These are phyloP conservation scores for Aurelia aurita complex sp. Pacific DNA, from an alignment of 30 jellyfish, hydroid and myxozoan species.

Conservation along the genomic window DNA sequence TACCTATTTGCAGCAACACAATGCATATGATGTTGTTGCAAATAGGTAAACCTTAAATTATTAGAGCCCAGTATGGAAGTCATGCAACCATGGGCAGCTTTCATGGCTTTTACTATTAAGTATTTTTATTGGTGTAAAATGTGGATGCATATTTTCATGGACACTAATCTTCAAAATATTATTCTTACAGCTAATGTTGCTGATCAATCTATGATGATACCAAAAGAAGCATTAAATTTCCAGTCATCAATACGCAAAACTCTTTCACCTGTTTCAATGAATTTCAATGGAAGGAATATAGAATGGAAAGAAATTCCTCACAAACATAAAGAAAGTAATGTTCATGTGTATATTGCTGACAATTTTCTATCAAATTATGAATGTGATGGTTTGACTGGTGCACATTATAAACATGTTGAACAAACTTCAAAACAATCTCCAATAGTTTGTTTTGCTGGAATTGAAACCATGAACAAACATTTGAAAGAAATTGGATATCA, in stretches of 20 bases:
- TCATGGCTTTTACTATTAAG: too few relatives aligned
- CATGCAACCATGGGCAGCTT: too few relatives aligned
- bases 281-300: slow-evolving; percentile 44
- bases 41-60: too few relatives aligned
- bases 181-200: too few relatives aligned
- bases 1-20: too few relatives aligned
- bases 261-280: slow-evolving; percentile 17
- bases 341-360: slow-evolving; percentile 72
- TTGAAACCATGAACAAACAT: slow-evolving; percentile 66
- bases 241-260: slow-evolving; percentile 42
- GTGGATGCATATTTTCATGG: too few relatives aligned
- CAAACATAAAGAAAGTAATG: slow-evolving; percentile 57
- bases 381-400: slow-evolving; percentile 82
- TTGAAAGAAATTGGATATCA: slow-evolving; percentile 58
- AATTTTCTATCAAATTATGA: slow-evolving; percentile 67
- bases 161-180: too few relatives aligned
- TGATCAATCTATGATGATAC: too few relatives aligned
- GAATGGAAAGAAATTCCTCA: slow-evolving; percentile 44
- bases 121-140: too few relatives aligned
- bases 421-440: slow-evolving; percentile 58
- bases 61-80: too few relatives aligned
- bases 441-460: slow-evolving; percentile 73
- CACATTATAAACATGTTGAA: slow-evolving; percentile 61
- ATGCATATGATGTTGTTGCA: too few relatives aligned
- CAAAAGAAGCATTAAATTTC: slow-evolving; percentile 14